Evolutionary conservation across 1,140 invertebrate species (phyloP), one percentile per base, ranked within the genome.

Genomic region (Sinella curviseta): DNA sequence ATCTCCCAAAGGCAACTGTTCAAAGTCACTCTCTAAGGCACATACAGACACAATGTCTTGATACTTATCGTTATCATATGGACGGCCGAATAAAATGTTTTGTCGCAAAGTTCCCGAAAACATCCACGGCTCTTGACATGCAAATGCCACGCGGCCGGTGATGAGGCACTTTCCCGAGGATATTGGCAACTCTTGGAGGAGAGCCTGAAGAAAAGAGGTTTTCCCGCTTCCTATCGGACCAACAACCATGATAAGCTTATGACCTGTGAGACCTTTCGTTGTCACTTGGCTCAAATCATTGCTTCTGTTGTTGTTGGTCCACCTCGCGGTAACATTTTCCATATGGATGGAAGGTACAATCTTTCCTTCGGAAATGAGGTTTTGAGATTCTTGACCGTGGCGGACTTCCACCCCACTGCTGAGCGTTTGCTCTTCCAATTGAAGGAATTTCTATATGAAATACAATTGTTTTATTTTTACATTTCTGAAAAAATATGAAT

Each of bases 1-100:
- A 85, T 98, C 96, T 14, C 93, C 93, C 83, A 92, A 88, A 0
- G 92, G 89, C 82, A 96, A 91, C n/a, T 93, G 90, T 67, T 92
- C 89, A 76, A 96, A 91, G 84, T 96, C 94, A 26, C 88, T 89
- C 54, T 89, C 86, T n/a, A 94, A 83, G 0, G 91, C 90, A 85
- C 84, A 84, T 78, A 86, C 74, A 77, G 81, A 80, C 35, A 86
- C 1, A 24, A 86, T 78, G 81, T 85, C 79, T 33, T 86, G 87
- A 87, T 86, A 88, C 77, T 85, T 84, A 28, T 85, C 81, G 74
- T 85, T 78, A 74, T 90, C 85, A 82, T 87, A 90, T 2, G 85
- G 78, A 57, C 86, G 84, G 17, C 91, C 91, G 86, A 93, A 92
- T 4, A 92, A 76, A 80, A 93, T 91, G 84, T 93, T 93, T 81